Conservation (phyloP, 2,113 vertebrate species). For the Hirundichthys speculiger region DNA sequence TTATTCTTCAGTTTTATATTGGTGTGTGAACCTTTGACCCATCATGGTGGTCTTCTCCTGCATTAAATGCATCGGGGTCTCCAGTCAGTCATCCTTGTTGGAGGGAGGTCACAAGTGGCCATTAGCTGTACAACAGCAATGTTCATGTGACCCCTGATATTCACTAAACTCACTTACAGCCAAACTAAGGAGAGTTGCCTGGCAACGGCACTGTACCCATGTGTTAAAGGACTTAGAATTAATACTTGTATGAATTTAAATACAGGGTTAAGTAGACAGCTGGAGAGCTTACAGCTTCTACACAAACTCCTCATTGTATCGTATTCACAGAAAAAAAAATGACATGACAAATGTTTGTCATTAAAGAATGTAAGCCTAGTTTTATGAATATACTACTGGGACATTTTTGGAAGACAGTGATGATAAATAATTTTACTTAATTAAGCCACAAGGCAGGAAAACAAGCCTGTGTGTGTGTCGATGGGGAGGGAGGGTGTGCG, state of each 20-base stretch:
- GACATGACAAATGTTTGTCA: no score
- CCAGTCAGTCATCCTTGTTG: not conserved
- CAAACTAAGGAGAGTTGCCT: conserved; percentile 61
- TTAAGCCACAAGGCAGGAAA: not conserved
- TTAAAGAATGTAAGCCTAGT: no score
- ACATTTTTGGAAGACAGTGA: no score
- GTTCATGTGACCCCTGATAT: conserved; percentile 34
- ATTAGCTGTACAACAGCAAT: conserved; percentile 1
- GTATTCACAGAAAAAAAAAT: no score
- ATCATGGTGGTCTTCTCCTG: no score
- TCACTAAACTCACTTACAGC: not conserved
- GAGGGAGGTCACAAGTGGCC: not conserved
- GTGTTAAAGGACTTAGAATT: not conserved
- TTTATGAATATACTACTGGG: no score
- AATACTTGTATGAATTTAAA: not conserved
- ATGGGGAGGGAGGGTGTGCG: not conserved
- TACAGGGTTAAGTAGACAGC: not conserved
- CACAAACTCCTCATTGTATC: no score
- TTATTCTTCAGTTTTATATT: no score
- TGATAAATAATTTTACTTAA: not conserved
- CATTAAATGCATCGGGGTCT: not conserved
- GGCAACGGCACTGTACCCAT: conserved; percentile 47
- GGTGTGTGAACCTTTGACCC: not conserved
- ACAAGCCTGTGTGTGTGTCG: not conserved
- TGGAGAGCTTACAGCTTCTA: no score